Base-by-base conservation (phyloP, 2,113 vertebrate genomes). In the Archocentrus centrarchus region DNA sequence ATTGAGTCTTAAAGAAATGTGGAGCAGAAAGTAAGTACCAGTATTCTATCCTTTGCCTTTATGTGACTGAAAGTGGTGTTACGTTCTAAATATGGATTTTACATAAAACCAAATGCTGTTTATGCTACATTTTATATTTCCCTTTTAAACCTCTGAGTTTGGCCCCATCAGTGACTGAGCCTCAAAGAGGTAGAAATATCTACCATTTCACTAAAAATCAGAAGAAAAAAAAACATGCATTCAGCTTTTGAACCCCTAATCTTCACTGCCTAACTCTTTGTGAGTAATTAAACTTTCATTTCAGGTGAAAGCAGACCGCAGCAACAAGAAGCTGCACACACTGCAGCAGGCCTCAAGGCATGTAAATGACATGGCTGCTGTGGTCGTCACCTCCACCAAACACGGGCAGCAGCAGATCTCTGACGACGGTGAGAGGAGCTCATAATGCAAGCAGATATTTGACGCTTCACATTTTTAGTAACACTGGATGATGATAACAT, bases 261-360 rank as follows among this genome's bases (percentile, higher is more conserved):
- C 39, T 41, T 22, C 37, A 22, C 37, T 64, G 20, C 39, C 11
- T 22, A 37, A 41, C 35, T 64, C 39, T 41, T 13, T 24, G 37
- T 9, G n/a, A 64, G 6, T 41, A 64, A 20, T 41, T 64, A 64
- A 20, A 11, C 39, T 41, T 11, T 75, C 11, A 4, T 83, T 87
- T 24, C 93, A 99, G 98, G 98, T 99, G 78, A 99, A 99, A 91
- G 97, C 98, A 0, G 97, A 99, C 75, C 98, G 98, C 85, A 96
- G 95, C 91, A 99, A 97, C 17, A 44, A 90, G 84, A 99, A 98
- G 93, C 96, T 99, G 61, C 53, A 90, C 53, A 97, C 95, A 22
- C 95, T 99, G 47, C 97, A 98, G 7, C 97, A 97, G 82, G 98
- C 98, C 1, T 99, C 98, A 0, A 96, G 97, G 0, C 96, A 96